A percentile compares a stretch with the other conserved stretches of the same genome.
These are phyloP conservation scores for Natator depressus DNA, from an alignment of 2,113 vertebrate genomes.

Conservation along the genomic window DNA sequence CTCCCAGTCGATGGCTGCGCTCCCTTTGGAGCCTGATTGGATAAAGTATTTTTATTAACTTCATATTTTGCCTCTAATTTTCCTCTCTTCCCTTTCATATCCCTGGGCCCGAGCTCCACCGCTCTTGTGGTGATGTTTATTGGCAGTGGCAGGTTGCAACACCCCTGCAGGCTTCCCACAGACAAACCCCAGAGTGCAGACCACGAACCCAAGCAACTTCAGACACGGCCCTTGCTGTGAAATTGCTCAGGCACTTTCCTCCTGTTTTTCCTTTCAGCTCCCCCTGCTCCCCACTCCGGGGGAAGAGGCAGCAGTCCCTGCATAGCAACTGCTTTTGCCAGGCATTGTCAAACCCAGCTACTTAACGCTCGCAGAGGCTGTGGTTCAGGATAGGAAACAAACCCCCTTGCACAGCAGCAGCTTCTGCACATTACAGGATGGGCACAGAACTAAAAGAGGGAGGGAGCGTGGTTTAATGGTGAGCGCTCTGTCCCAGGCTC, in stretches of 20 bases:
- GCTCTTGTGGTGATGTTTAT: constrained; percentile 73
- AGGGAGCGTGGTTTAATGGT: neutral
- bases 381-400: neutral
- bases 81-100: constrained; percentile 74
- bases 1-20: constrained; percentile 45
- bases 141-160: constrained; percentile 72
- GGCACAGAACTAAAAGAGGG: neutral
- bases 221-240: constrained; percentile 52
- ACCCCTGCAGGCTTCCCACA: constrained; percentile 73
- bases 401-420: neutral
- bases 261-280: neutral
- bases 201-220: constrained; percentile 53
- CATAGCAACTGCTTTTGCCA: constrained; percentile 34
- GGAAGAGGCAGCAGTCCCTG: constrained; percentile 43
- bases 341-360: neutral
- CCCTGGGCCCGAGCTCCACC: constrained; percentile 50
- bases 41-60: constrained; percentile 81
- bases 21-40: constrained; percentile 77
- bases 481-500: neutral
- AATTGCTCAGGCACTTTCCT: constrained; percentile 68
- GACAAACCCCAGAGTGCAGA: constrained; percentile 69
- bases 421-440: neutral
- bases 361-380: neutral
- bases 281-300: neutral
- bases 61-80: constrained; percentile 80